phyloP scores from a whole-genome alignment of 1,140 invertebrate genomes.

The Heliconius hewitsoni region DNA sequence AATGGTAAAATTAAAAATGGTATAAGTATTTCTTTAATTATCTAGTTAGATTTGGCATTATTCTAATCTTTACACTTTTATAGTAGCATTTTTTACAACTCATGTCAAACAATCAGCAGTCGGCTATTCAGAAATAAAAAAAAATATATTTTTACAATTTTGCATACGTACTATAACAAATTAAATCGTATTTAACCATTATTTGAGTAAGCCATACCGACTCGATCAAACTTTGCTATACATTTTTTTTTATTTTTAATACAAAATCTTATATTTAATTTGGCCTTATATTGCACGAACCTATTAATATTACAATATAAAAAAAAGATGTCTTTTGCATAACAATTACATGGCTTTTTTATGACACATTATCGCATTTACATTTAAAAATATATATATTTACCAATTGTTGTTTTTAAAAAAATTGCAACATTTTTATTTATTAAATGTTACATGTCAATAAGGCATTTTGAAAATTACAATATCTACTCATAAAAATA shows the following conservation, averaged over 20 bases:
- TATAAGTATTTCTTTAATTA: too few relatives aligned
- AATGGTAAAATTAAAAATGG: too few relatives aligned
- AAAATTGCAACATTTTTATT: too few relatives aligned
- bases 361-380: slow-evolving; percentile 16
- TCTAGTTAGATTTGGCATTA: too few relatives aligned
- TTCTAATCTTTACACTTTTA: too few relatives aligned
- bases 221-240: slow-evolving; percentile 11
- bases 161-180: too few relatives aligned
- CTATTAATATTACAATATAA: neutral
- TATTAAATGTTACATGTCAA: too few relatives aligned
- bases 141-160: too few relatives aligned
- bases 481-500: neutral
- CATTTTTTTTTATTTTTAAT: neutral
- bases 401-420: too few relatives aligned
- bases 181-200: neutral
- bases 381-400: neutral
- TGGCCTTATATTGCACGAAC: slow-evolving; percentile 37
- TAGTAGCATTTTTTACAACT: too few relatives aligned
- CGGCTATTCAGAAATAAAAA: too few relatives aligned
- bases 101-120: too few relatives aligned
- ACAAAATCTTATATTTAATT: slow-evolving; percentile 27
- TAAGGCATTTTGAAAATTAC: neutral
- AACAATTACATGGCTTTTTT: slow-evolving; percentile 13
- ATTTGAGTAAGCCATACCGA: neutral
- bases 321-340: neutral